Base-by-base conservation (phyloP, 2,113 vertebrate genomes). In the Scolopax mira region DNA sequence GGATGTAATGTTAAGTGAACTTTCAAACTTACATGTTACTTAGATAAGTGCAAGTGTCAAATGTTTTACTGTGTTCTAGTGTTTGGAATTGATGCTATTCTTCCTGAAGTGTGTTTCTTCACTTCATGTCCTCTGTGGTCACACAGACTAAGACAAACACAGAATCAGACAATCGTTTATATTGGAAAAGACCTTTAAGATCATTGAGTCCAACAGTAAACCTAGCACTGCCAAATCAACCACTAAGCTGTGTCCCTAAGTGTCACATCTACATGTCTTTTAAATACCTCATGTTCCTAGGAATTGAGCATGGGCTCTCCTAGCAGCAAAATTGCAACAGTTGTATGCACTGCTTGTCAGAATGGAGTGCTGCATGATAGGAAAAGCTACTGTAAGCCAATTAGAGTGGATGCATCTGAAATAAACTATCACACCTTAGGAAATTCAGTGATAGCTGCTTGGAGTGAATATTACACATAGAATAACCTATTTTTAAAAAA, bases 161-260 rank as follows among this genome's bases (percentile, higher is more conserved):
- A 30, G 65, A 88, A 74, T 28, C n/a, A 81, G 4, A 13, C 19
- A 67, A 46, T 18, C 33, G 12, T 71, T 62, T 28, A 22, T 22
- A 4, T 24, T 64, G 27, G 58, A 72, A 93, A 77, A 55, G 15
- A 31, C 22, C 35, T 72, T 39, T 58, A 13, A 75, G 62, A 16
- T 23, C 48, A 33, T 27, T 0, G 0, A 79, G 21, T 67, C 23
- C 46, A 35, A 22, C 44, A 1, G 0, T 49, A 58, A 54, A 58
- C 37, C 11, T 49, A 80, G 18, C 31, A 27, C 13, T 72, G 22
- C 9, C 30, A 42, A 52, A 19, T 51, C 18, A n/a, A 48, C 9
- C 27, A 8, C 61, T 27, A 52, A 66, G 35, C 30, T 7, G 23
- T 31, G 18, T 87, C 64, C 30, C 49, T 22, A 80, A 13, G 14